phyloP scores from a whole-genome alignment of 2,797 vertebrate species.

The Cynopterus sphinx region DNA sequence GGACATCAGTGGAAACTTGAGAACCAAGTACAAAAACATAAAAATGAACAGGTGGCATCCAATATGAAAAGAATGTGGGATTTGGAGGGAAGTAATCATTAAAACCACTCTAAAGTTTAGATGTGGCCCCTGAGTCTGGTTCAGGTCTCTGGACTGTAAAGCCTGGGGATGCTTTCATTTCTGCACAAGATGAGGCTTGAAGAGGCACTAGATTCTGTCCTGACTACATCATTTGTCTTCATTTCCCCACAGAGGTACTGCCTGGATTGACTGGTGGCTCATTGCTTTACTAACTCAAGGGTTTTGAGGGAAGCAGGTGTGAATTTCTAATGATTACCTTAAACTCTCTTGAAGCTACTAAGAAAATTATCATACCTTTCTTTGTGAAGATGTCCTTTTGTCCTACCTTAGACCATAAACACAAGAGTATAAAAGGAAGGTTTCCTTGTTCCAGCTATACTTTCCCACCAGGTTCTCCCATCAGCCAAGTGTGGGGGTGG shows the following conservation, averaged over 20 bases:
- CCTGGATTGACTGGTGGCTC: neutral
- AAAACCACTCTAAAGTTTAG: slow-evolving; percentile 16
- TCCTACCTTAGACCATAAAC: neutral
- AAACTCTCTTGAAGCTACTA: neutral
- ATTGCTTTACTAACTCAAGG: neutral
- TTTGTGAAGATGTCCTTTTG: neutral
- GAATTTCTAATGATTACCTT: neutral
- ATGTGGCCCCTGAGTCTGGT: neutral
- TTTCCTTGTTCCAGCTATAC: neutral
- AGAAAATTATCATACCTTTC: neutral
- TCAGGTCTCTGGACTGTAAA: neutral
- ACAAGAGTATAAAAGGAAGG: neutral
- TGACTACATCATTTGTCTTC: neutral
- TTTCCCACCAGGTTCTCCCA: neutral
- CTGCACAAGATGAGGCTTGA: neutral
- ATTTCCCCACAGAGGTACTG: neutral
- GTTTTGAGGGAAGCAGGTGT: neutral
- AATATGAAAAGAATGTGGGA: slow-evolving; percentile 43
- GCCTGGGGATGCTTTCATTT: neutral
- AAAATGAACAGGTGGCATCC: slow-evolving; percentile 68
- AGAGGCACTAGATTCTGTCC: neutral
- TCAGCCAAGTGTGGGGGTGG: neutral
- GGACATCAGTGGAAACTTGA: slow-evolving; percentile 66
- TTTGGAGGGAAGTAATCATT: slow-evolving; percentile 31
- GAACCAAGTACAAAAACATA: slow-evolving; percentile 60